Base-by-base conservation (phyloP, 1,140 invertebrate species). In the Glomeris maerens region DNA sequence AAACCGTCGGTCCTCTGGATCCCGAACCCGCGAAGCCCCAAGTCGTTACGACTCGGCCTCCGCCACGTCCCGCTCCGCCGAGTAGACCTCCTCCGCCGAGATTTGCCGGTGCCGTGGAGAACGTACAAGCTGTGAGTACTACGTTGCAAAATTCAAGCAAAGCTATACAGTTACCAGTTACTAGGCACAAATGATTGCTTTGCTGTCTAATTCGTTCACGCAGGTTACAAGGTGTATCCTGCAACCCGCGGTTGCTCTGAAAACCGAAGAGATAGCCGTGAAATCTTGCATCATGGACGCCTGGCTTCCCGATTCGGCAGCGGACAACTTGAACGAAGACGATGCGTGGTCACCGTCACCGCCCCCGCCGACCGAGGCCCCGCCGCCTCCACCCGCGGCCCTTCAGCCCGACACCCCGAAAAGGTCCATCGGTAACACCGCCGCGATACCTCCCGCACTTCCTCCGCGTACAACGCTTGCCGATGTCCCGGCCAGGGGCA, bases 401-500 rank as follows among this genome's bases (percentile, higher is more conserved):
- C 10, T 13, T 13, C 31, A 36, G 20, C 31, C 31, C 10, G 31
- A 36, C 31, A 36, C n/a, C n/a, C n/a, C n/a, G n/a, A n/a, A n/a
- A n/a, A n/a, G n/a, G n/a, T n/a, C n/a, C n/a, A n/a, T n/a, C n/a
- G n/a, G n/a, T n/a, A n/a, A n/a, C n/a, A n/a, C n/a, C n/a, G n/a
- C n/a, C n/a, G n/a, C n/a, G n/a, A n/a, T 70, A 45, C 70, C 71
- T 2, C 68, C 67, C 47, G 68, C 72, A 31, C 77, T 79, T 14
- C 80, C 80, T 1, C 79, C 79, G 55, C 55, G 40, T 55, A 52
- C 17, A 22, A 42, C 36, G 21, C 42, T n/a, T 27, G 27, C 29
- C 28, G 42, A n/a, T 31, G 39, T 23, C 23, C 41, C 27, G 46
- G 36, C 39, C 23, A n/a, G n/a, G n/a, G 36, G 40, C 25, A 26